phyloP scores from a whole-genome alignment of 2,888 invertebrate genomes.

The Tiphia femorata region DNA sequence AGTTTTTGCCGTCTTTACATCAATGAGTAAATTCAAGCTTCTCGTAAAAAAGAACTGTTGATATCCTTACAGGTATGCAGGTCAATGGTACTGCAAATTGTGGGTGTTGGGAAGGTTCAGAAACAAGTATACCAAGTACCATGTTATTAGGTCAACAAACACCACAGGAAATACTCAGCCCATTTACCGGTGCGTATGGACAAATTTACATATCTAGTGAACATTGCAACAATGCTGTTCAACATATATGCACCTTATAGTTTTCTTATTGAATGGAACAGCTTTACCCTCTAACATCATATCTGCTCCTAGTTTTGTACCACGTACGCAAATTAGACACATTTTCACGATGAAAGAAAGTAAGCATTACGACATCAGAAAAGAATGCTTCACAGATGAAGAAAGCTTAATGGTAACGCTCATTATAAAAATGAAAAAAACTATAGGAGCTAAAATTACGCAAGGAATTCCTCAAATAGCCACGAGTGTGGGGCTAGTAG shows the following conservation, averaged over 20 bases:
- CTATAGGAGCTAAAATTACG: slow-evolving; percentile 51
- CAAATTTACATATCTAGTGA: background rate
- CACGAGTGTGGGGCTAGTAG: slow-evolving; percentile 34
- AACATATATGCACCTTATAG: too few species aligned
- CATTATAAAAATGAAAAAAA: slow-evolving; percentile 31
- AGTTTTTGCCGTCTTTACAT: background rate
- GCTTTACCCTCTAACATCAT: background rate
- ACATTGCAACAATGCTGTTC: too few species aligned
- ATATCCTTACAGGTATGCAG: slow-evolving; percentile 59
- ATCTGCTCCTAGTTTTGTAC: background rate
- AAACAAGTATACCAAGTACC: slow-evolving; percentile 62
- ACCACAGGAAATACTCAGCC: slow-evolving; percentile 64
- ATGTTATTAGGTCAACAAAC: slow-evolving; percentile 66
- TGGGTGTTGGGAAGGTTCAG: slow-evolving; percentile 65
- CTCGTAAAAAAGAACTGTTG: slow-evolving; percentile 2
- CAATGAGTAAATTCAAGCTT: background rate
- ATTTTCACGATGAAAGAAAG: too few species aligned
- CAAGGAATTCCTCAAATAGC: slow-evolving; percentile 56
- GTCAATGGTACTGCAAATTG: slow-evolving; percentile 65
- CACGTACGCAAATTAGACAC: too few species aligned
- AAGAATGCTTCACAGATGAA: slow-evolving; percentile 1
- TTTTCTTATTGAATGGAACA: too few species aligned
- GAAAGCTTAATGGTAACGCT: slow-evolving; percentile 4
- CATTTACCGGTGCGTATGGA: slow-evolving; percentile 58
- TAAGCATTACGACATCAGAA: too few species aligned